phyloP scores from a whole-genome alignment of 2,888 invertebrate species.

The Seira musarum region DNA sequence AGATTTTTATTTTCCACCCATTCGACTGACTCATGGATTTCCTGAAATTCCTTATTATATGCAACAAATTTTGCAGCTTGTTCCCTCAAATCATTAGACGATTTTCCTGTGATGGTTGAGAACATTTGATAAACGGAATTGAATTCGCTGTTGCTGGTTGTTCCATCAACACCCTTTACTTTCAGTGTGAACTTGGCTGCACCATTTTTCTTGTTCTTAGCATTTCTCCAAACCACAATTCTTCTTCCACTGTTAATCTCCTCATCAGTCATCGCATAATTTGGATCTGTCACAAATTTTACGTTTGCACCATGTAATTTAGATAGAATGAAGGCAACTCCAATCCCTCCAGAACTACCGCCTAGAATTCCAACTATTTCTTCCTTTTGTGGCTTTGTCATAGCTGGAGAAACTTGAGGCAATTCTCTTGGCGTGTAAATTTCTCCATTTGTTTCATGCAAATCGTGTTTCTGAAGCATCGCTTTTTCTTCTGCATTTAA shows the following conservation, averaged over 20 bases:
- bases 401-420: not conserved
- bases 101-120: not conserved
- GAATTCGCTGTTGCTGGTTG: not conserved
- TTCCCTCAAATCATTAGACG: not conserved
- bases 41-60: constrained; percentile 6
- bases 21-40: not conserved
- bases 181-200: not conserved
- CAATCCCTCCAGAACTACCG: constrained; percentile 21
- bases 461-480: not conserved
- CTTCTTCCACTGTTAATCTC: constrained; percentile 15
- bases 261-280: constrained; percentile 39
- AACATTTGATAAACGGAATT: not conserved
- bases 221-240: constrained; percentile 23
- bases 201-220: not conserved
- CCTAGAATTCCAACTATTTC: not conserved
- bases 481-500: not conserved
- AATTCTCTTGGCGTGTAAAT: not conserved
- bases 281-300: constrained; percentile 28
- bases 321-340: not conserved
- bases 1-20: constrained; percentile 2
- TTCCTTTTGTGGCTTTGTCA: not conserved
- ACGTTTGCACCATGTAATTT: constrained; percentile 17
- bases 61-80: not conserved
- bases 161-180: not conserved
- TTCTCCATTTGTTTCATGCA: not conserved